Evolutionary conservation across 2,797 vertebrate genomes (phyloP), one percentile per base, ranked within the genome.

Genomic region (Dendrocincla tyrannina): DNA sequence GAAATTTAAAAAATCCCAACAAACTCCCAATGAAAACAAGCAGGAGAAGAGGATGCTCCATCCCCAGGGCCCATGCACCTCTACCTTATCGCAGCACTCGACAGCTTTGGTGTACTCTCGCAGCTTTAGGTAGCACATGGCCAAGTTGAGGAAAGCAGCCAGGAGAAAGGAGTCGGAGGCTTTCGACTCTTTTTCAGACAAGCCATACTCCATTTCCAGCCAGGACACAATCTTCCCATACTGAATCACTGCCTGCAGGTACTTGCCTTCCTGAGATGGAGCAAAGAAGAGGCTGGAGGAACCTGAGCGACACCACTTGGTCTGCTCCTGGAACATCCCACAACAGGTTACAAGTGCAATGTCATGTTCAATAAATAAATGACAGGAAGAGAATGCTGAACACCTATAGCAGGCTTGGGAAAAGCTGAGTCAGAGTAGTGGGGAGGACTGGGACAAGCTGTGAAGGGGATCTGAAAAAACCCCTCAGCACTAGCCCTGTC

Each of bases 11-110:
- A 9, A 52, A 5, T 1, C 1, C 16, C 18, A 12, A 14, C 2
- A 11, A 85, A 56, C 11, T 41, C 72, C 37, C 53, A 44, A 1
- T 0, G 20, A 69, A 59, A 77, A 62, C 4, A 4, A 6, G 12
- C 20, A 73, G 17, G 25, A 78, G 30, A 17, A 77, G 42, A 53
- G 14, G 35, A 66, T 20, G 52, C 33, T 16, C 47, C 44, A 33
- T 6, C 1, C 15, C 44, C 9, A 2, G 1, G 8, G 30, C 17
- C 64, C 2, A 0, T 28, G 73, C 14, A 4, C 17, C 30, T 35
- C 56, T 96, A 99, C 99, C 99, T 99, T 99, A 95, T 99, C 99
- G 42, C 99, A 99, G 98, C 98, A 99, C 42, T 99, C 99, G 2
- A 99, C 98, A 1, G 97, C 98, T 93, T 98, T 99, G 84, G 98